Base-by-base conservation (phyloP, 2,113 vertebrate species). In the Callorhinus ursinus region DNA sequence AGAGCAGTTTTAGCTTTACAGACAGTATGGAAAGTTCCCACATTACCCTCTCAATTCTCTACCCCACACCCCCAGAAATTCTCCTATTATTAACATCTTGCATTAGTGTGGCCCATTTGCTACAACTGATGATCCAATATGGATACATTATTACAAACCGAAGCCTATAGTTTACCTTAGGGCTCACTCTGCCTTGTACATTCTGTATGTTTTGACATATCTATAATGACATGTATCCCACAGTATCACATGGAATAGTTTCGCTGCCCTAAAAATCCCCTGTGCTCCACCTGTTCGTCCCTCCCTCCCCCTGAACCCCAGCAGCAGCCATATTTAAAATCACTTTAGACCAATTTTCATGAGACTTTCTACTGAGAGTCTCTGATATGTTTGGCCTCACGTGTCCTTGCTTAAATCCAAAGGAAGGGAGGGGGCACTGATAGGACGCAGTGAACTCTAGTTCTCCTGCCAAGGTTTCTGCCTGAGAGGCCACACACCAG, bases 391-490 rank as follows among this genome's bases (percentile, higher is more conserved):
- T 18, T 67, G 28, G 46, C 71, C 46, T 79, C 61, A 31, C 0
- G 16, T 18, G 31, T 71, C 53, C 83, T 57, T 31, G 51, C 53
- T 51, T 4, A 16, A 61, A 31, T 49, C 63, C 33, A 28, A 22
- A 31, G 65, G 42, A 21, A 36, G 49, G 33, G 19, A 57, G 39
- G 28, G 81, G 16, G 49, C 42, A 15, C 7, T n/a, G 1, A 5
- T 0, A 28, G 61, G 49, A 28, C 0, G 0, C 7, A 4, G 36
- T 4, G 61, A 63, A 49, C 51, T 39, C 57, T 46, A 51, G 31
- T 19, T 49, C 63, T 33, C 31, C 31, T 31, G 67, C 46, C 2
- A 2, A 19, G 46, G 71, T 1, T 24, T n/a, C 72, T 46, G 49
- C 10, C 3, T 5, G 36, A 67, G 76, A 82, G 85, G 36, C 28